These are phyloP conservation scores for Anadara kagoshimensis DNA, from an alignment of 1,140 invertebrate species.

Conservation along the genomic window DNA sequence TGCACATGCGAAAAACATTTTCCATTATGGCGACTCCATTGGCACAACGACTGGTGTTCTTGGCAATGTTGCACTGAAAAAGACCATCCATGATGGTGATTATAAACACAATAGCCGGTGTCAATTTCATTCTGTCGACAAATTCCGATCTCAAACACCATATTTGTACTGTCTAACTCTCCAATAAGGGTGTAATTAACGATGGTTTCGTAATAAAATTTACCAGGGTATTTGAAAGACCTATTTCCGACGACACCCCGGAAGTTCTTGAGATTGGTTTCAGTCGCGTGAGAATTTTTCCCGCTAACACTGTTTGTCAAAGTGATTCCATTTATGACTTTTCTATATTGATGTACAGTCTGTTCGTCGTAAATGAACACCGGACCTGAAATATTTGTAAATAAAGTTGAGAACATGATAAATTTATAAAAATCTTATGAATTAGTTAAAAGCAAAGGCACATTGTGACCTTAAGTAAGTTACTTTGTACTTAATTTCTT, in stretches of 20 bases:
- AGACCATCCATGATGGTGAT: conserved; percentile 49
- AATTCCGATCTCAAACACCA: conserved; percentile 49
- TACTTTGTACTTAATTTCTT: no score
- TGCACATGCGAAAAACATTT: conserved; percentile 36
- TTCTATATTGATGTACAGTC: conserved; percentile 51
- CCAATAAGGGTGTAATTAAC: conserved; percentile 38
- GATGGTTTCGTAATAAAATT: conserved; percentile 46
- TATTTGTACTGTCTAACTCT: conserved; percentile 47
- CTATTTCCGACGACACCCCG: conserved; percentile 38
- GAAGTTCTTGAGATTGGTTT: conserved; percentile 42
- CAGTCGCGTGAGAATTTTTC: conserved; percentile 15
- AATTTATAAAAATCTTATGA: no score
- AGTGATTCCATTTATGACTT: conserved; percentile 32
- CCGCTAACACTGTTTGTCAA: conserved; percentile 38
- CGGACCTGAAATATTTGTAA: conserved; percentile 35
- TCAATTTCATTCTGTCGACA: conserved; percentile 46
- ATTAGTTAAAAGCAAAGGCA: no score
- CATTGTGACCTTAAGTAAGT: no score
- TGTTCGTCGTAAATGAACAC: conserved; percentile 34
- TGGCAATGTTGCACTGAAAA: conserved; percentile 54
- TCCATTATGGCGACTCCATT: conserved; percentile 49
- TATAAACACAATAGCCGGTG: conserved; percentile 48
- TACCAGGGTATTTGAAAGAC: conserved; percentile 44
- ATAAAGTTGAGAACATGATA: no score
- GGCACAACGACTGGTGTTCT: conserved; percentile 46